Evolutionary conservation across 2,888 invertebrate genomes (phyloP).

Genomic region (Caenorhabditis doughertyi): DNA sequence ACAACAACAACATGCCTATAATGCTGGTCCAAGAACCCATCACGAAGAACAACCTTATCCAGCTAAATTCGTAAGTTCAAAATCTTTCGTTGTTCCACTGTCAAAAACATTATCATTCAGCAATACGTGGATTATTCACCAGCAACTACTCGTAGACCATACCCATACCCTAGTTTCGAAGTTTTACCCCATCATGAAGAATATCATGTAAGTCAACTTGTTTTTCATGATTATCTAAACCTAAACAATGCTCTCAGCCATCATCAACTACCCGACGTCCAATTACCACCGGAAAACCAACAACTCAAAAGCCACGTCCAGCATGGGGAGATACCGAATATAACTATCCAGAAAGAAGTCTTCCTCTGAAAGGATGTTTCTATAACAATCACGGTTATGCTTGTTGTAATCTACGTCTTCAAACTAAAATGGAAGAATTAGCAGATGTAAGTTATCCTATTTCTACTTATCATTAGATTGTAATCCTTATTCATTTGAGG

Average conservation of each 20-base stretch:
- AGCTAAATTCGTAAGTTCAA: conserved; percentile 29
- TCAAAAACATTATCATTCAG: conserved; percentile 1
- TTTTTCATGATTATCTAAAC: neutral
- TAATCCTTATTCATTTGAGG: conserved; percentile 26
- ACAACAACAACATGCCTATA: conserved; percentile 42
- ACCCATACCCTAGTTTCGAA: conserved; percentile 50
- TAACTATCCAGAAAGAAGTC: conserved; percentile 59
- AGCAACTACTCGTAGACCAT: conserved; percentile 23
- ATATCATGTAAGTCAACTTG: conserved; percentile 15
- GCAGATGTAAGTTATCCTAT: conserved; percentile 52
- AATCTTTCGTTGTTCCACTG: neutral
- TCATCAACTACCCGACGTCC: conserved; percentile 13
- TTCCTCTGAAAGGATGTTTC: conserved; percentile 63
- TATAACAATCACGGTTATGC: conserved; percentile 64
- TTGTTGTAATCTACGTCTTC: conserved; percentile 46
- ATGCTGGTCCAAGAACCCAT: conserved; percentile 37
- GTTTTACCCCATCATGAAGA: conserved; percentile 43
- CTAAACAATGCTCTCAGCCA: conserved; percentile 20
- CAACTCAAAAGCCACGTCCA: conserved; percentile 39
- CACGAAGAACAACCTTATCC: conserved; percentile 36
- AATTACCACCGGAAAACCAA: conserved; percentile 14
- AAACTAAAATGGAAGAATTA: conserved; percentile 56
- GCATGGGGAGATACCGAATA: conserved; percentile 57
- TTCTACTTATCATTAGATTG: neutral
- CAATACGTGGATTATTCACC: conserved; percentile 48